Evolutionary conservation across 1,140 invertebrate genomes (phyloP).

Genomic region (Maconellicoccus hirsutus): DNA sequence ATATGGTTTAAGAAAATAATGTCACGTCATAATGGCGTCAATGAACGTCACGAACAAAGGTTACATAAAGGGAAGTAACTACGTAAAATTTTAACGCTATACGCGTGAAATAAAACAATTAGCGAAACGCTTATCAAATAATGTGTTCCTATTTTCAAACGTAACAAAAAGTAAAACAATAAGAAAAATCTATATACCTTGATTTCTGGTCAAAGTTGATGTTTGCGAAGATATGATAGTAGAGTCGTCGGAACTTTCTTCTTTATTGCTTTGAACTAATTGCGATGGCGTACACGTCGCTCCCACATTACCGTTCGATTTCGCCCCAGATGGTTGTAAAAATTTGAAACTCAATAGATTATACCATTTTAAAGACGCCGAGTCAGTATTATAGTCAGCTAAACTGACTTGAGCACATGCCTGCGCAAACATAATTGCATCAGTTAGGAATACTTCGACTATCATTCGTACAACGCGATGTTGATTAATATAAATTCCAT

Average conservation of each 20-base stretch:
- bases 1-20: background rate
- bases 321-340: constrained; percentile 42
- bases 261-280: constrained; percentile 37
- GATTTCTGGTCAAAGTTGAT: constrained; percentile 86
- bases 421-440: constrained; percentile 41
- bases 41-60: background rate
- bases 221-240: constrained; percentile 93
- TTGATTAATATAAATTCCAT: too few species aligned
- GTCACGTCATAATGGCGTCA: background rate
- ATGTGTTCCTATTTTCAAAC: background rate
- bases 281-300: background rate
- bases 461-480: too few species aligned
- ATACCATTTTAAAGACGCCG: constrained; percentile 79
- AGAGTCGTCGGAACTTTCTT: constrained; percentile 92
- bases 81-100: background rate
- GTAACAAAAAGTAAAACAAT: background rate
- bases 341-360: constrained; percentile 83
- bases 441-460: too few species aligned
- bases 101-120: background rate
- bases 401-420: constrained; percentile 90
- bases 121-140: background rate
- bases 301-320: background rate
- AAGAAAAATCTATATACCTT: constrained; percentile 43
- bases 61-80: background rate
- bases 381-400: constrained; percentile 80